Base-by-base conservation (phyloP, 2,797 vertebrate genomes). In the Tragelaphus oryx region DNA sequence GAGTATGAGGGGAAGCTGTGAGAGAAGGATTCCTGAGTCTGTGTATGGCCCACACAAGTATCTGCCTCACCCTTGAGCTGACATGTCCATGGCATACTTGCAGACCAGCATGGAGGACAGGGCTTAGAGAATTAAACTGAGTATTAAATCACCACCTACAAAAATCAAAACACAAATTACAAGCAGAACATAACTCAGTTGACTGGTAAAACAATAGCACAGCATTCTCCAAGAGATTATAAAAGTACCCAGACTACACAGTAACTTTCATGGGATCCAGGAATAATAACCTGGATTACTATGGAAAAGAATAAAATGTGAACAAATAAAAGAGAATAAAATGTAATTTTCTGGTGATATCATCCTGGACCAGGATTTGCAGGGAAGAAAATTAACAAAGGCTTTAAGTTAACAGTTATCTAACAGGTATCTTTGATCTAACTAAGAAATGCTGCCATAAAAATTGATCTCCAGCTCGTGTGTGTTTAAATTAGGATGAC, bases 301-400 rank as follows among this genome's bases (percentile, higher is more conserved):
- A 6, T 88, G 30, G 48, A 93, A 96, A 88, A 89, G 33, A 91
- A 78, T 78, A 90, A 90, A 95, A 81, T 68, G 0, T 83, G 92
- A 89, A 76, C 24, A 22, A 50, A 86, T 48, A 37, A 81, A 87
- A 92, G 80, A 89, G 28, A 81, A 62, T 62, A 87, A 80, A 91
- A 84, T 79, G 2, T 60, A 87, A 48, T 90, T 50, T 90, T 95
- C 85, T 92, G 65, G 55, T 74, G 30, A 41, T 68, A 60, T 86
- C 62, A 68, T 65, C 26, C 52, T 92, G 68, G 41, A 41, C 37
- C 60, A 33, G n/a, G 46, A 68, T 85, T 89, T 82, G 26, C 18
- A 89, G 55, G 41, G 24, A 86, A 44, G 91, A 74, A 92, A 92
- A 89, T 41, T 28, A 93, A 54, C 30, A 95, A 33, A 87, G 2